Evolutionary conservation across 1,140 invertebrate species (phyloP).

Genomic region (Trissolcus basalis): DNA sequence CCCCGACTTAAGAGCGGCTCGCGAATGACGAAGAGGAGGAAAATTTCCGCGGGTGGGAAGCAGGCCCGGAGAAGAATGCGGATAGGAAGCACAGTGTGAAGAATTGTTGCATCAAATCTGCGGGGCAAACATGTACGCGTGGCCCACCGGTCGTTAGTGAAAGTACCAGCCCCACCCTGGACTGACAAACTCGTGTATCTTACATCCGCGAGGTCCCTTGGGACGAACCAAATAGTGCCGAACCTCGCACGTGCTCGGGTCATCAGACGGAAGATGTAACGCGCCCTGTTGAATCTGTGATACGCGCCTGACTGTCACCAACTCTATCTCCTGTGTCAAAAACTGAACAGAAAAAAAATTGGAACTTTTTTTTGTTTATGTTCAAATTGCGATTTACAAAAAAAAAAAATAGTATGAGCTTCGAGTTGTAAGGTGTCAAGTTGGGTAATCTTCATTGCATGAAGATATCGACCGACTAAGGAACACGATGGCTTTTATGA

Average conservation of each 20-base stretch:
- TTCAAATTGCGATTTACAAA: no score
- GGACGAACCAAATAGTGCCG: constrained; percentile 20
- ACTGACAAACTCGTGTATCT: constrained; percentile 16
- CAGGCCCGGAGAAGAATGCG: background rate
- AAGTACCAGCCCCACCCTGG: constrained; percentile 36
- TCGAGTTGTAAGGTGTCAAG: constrained; percentile 17
- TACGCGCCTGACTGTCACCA: background rate
- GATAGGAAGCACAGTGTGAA: constrained; percentile 3
- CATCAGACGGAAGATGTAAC: constrained; percentile 27
- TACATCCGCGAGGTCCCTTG: constrained; percentile 13
- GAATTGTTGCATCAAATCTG: constrained; percentile 32
- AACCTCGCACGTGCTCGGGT: constrained; percentile 15
- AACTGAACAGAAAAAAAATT: background rate
- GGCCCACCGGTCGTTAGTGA: constrained; percentile 11
- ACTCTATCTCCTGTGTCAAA: background rate
- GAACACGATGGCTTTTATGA: constrained; percentile 46
- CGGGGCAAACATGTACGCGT: constrained; percentile 18
- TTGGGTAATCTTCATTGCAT: constrained; percentile 36
- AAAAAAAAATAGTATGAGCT: constrained; percentile 9
- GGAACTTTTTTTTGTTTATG: background rate
- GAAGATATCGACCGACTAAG: constrained; percentile 29
- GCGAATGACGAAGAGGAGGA: background rate
- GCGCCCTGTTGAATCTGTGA: background rate
- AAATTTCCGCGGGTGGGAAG: background rate
- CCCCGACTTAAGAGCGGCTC: background rate